phyloP scores from a whole-genome alignment of 2,113 vertebrate species.

The Stomatorhinus ivindoensis region DNA sequence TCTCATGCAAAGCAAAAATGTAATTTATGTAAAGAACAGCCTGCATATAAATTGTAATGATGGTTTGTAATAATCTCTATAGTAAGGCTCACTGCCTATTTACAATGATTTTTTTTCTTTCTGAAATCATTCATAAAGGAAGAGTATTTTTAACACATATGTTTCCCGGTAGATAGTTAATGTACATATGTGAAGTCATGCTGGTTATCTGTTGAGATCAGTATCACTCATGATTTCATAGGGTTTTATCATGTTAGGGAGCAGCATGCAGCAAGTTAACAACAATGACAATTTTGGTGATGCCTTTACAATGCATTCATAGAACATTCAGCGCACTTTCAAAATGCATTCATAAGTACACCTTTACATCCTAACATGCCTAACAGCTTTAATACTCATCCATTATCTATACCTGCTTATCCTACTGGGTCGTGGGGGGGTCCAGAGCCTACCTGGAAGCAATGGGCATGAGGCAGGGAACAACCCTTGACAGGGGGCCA shows the following conservation, averaged over 20 bases:
- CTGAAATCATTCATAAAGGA: background rate
- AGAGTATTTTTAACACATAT: background rate
- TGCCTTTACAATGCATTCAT: background rate
- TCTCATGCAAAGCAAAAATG: background rate
- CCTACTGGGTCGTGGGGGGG: no score
- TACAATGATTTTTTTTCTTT: background rate
- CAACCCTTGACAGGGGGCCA: no score
- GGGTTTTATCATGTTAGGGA: background rate
- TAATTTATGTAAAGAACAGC: background rate
- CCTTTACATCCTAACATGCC: background rate
- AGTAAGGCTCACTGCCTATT: background rate
- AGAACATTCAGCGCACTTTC: background rate
- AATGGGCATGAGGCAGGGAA: no score
- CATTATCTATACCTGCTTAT: no score
- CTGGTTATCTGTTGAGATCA: background rate
- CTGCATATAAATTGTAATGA: background rate
- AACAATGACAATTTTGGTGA: background rate
- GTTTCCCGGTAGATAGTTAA: background rate
- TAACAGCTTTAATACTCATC: background rate
- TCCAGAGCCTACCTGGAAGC: no score
- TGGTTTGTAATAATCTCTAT: background rate
- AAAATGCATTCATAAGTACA: background rate
- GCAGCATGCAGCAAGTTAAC: background rate
- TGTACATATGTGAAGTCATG: background rate
- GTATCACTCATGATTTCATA: background rate